phyloP scores from a whole-genome alignment of 2,888 invertebrate genomes.

The Blastobasis adustella region DNA sequence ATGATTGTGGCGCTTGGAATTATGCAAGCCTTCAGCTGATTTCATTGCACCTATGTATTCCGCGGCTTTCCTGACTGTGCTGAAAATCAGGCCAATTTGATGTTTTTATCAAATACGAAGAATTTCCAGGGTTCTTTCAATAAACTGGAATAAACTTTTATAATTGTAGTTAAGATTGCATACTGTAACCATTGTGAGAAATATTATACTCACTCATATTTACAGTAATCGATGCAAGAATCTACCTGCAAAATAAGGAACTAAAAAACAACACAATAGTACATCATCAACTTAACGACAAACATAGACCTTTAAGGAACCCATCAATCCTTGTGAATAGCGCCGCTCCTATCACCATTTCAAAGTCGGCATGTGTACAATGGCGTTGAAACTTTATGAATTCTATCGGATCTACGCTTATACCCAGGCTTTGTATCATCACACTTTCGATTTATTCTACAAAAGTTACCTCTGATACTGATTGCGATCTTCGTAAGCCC shows the following conservation, averaged over 20 bases:
- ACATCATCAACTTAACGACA: conserved; percentile 33
- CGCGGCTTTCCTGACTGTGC: too few relatives aligned
- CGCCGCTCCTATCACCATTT: conserved; percentile 36
- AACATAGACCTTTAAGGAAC: conserved; percentile 18
- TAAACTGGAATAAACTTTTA: too few relatives aligned
- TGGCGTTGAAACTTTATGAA: conserved; percentile 45
- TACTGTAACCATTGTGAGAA: too few relatives aligned
- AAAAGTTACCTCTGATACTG: conserved; percentile 30
- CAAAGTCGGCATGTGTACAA: conserved; percentile 42
- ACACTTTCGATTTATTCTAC: conserved; percentile 30
- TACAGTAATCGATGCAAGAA: too few relatives aligned
- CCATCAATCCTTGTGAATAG: conserved; percentile 23
- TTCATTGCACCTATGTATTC: too few relatives aligned
- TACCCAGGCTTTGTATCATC: conserved; percentile 10
- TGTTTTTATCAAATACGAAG: too few relatives aligned
- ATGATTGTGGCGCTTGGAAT: too few relatives aligned
- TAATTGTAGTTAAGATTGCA: too few relatives aligned
- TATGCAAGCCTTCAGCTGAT: too few relatives aligned
- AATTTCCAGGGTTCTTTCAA: too few relatives aligned
- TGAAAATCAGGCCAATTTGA: too few relatives aligned
- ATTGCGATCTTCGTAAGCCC: conserved; percentile 25
- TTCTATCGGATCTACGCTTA: conserved; percentile 43
- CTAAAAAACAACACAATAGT: conserved; percentile 11
- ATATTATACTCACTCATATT: too few relatives aligned
- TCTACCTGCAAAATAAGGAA: not conserved